phyloP scores from a whole-genome alignment of 2,888 invertebrate species.

The Drosophila anomalata region DNA sequence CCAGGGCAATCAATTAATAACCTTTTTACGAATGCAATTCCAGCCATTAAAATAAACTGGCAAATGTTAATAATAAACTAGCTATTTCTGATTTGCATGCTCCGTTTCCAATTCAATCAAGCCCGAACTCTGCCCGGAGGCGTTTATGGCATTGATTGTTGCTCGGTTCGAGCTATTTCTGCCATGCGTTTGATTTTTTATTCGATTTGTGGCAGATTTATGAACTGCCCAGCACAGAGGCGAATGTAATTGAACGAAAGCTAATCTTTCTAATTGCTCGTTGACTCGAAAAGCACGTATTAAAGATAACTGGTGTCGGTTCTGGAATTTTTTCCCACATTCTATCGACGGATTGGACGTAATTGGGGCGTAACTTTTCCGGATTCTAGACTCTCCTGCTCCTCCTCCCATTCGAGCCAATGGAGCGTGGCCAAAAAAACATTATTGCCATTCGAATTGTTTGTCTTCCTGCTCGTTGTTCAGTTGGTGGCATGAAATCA shows the following conservation, averaged over 20 bases:
- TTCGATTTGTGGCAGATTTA: constrained; percentile 37
- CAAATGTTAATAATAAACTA: constrained; percentile 26
- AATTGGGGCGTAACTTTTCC: constrained; percentile 43
- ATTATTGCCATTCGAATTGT: constrained; percentile 50
- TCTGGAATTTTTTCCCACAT: constrained; percentile 15
- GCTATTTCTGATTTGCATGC: constrained; percentile 36
- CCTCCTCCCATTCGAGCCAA: not conserved
- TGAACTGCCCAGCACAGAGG: constrained; percentile 3
- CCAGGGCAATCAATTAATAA: constrained; percentile 59
- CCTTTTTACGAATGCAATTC: constrained; percentile 26
- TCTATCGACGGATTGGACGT: constrained; percentile 1
- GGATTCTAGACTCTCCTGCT: not conserved
- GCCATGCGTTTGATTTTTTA: constrained; percentile 19
- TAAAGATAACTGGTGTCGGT: not conserved
- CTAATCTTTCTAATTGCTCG: constrained; percentile 2
- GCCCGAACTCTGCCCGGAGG: constrained; percentile 19
- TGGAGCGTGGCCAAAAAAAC: constrained; percentile 51
- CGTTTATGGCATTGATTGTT: constrained; percentile 20
- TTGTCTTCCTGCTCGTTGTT: constrained; percentile 47
- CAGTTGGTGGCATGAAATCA: constrained; percentile 48
- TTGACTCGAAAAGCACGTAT: not conserved
- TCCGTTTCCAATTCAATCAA: constrained; percentile 14
- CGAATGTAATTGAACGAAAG: not conserved
- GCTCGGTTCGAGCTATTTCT: constrained; percentile 18
- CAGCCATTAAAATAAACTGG: constrained; percentile 29